Evolutionary conservation across 2,888 invertebrate species (phyloP).

Genomic region (Marasmarcha lunaedactyla): DNA sequence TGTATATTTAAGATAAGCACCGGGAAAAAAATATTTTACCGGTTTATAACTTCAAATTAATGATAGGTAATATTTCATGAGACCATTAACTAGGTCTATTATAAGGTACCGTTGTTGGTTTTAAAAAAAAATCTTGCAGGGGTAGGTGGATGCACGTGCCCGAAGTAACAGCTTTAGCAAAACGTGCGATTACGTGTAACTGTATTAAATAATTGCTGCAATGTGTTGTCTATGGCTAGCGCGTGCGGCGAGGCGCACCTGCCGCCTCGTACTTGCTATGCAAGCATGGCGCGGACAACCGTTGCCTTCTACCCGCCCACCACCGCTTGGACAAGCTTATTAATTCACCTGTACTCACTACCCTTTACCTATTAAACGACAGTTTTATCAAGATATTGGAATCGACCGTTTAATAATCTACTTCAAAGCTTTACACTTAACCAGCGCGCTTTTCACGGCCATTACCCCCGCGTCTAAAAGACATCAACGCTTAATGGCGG

Average conservation of each 20-base stretch:
- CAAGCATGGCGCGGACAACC: slow-evolving; percentile 52
- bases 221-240: slow-evolving; percentile 69
- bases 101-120: neutral
- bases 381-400: neutral
- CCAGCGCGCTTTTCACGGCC: neutral
- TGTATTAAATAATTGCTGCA: slow-evolving; percentile 70
- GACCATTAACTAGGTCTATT: neutral
- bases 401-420: neutral
- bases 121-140: neutral
- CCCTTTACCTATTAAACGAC: neutral
- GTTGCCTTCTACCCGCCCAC: slow-evolving; percentile 51
- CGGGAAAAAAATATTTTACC: neutral
- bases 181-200: slow-evolving; percentile 67
- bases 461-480: slow-evolving; percentile 16
- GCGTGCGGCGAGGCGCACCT: slow-evolving; percentile 53
- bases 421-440: neutral
- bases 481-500: slow-evolving; percentile 22
- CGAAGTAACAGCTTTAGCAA: slow-evolving; percentile 59
- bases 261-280: slow-evolving; percentile 69
- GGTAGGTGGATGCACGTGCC: slow-evolving; percentile 13
- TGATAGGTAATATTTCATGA: neutral
- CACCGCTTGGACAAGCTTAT: slow-evolving; percentile 10
- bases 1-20: neutral
- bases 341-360: neutral
- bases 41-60: neutral